Conservation (phyloP, 1,140 invertebrate genomes). For the Littorina saxatilis region DNA sequence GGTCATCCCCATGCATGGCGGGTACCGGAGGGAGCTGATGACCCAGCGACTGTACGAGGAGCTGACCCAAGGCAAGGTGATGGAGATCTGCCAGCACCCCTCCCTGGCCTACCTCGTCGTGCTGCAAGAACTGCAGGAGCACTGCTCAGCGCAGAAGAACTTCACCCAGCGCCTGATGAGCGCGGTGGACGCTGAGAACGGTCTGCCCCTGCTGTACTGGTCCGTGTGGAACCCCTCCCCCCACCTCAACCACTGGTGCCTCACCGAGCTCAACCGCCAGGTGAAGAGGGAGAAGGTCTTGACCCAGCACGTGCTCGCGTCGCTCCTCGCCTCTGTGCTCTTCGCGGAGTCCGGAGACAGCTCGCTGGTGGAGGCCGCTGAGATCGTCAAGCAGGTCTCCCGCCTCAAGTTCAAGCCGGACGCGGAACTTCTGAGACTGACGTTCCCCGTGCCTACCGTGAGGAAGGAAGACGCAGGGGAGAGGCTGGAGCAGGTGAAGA, state of each 20-base stretch:
- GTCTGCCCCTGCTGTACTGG: conserved; percentile 20
- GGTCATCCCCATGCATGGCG: not conserved
- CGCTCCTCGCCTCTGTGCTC: not conserved
- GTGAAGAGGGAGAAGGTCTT: not conserved
- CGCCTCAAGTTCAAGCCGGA: not conserved
- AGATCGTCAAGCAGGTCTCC: not conserved
- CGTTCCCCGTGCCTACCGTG: not conserved
- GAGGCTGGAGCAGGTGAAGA: not conserved
- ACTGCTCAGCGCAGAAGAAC: not conserved
- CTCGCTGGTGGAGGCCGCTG: too few relatives aligned
- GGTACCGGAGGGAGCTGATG: not conserved
- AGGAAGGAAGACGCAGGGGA: not conserved
- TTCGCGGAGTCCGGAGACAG: not conserved
- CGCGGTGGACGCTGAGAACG: not conserved
- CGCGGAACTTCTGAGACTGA: not conserved
- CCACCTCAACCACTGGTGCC: not conserved
- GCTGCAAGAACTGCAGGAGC: not conserved
- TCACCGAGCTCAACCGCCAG: not conserved
- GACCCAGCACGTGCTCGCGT: not conserved
- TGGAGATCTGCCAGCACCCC: not conserved
- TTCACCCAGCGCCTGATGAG: not conserved
- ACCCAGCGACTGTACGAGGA: not conserved
- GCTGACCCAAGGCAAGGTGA: not conserved
- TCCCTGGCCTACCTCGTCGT: not conserved
- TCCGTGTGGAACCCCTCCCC: conserved; percentile 8